phyloP scores from a whole-genome alignment of 2,888 invertebrate species.

The Athripsodes cinereus region DNA sequence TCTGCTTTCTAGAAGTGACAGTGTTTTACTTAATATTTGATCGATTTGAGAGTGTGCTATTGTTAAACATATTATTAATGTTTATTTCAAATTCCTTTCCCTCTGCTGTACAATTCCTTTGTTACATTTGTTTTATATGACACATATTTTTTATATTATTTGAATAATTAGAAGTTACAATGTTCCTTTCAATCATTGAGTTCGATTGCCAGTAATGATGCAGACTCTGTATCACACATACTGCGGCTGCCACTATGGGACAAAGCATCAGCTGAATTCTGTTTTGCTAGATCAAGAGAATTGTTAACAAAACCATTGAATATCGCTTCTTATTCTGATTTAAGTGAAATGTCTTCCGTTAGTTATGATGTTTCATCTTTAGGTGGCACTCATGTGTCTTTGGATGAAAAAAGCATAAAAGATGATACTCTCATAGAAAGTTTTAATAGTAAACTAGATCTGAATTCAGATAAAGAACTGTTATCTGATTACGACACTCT shows the following conservation, averaged over 20 bases:
- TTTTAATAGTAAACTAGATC: slow-evolving; percentile 5
- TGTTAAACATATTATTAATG: neutral
- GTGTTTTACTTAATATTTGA: neutral
- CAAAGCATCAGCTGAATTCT: slow-evolving; percentile 67
- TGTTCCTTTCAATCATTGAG: slow-evolving; percentile 47
- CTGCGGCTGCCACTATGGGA: slow-evolving; percentile 62
- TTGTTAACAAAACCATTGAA: slow-evolving; percentile 54
- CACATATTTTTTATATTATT: too few relatives aligned
- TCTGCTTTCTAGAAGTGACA: too few relatives aligned
- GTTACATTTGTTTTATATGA: slow-evolving; percentile 5
- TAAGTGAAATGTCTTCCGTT: slow-evolving; percentile 16
- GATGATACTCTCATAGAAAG: slow-evolving; percentile 5
- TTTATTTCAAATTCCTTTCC: slow-evolving; percentile 26
- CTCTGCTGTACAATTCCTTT: neutral
- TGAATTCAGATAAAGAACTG: neutral
- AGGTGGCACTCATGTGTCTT: slow-evolving; percentile 8
- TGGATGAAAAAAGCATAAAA: slow-evolving; percentile 9
- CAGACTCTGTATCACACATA: slow-evolving; percentile 35
- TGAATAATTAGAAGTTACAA: slow-evolving; percentile 29
- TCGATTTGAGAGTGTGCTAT: neutral
- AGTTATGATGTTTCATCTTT: slow-evolving; percentile 9
- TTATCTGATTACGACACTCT: slow-evolving; percentile 11
- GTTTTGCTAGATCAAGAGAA: slow-evolving; percentile 66
- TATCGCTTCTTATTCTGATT: slow-evolving; percentile 20
- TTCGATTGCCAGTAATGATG: slow-evolving; percentile 38